These are phyloP conservation scores for Solenodon paradoxus DNA, from an alignment of 2,113 vertebrate species.

Conservation along the genomic window DNA sequence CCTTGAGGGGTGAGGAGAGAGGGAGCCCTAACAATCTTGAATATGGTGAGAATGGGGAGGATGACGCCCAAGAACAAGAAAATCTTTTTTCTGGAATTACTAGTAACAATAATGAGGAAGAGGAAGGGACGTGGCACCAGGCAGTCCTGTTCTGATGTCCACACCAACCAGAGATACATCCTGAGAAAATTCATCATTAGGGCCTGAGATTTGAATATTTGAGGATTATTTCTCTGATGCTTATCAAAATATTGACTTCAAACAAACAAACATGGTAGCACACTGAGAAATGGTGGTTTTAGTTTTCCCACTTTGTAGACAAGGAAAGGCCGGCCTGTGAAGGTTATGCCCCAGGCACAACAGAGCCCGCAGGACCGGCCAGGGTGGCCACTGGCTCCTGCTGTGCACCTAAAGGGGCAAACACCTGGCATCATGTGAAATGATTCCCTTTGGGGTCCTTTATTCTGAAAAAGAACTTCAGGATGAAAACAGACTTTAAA, in stretches of 20 bases:
- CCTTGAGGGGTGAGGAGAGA: fast-evolving
- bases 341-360: background rate
- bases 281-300: background rate
- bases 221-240: background rate
- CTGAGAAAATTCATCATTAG: background rate
- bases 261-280: background rate
- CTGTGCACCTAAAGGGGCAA: too few relatives aligned
- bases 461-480: background rate
- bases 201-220: background rate
- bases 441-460: background rate
- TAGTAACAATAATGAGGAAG: background rate
- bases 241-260: background rate
- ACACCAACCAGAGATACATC: background rate
- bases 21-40: background rate
- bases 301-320: background rate
- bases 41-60: background rate
- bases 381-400: too few relatives aligned
- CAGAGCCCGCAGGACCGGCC: background rate
- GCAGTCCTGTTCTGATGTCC: background rate
- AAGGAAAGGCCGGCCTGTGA: background rate
- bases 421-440: background rate
- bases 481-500: background rate
- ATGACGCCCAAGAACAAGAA: background rate
- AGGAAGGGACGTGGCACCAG: background rate
- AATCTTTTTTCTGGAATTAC: background rate